Percentiles rank a stretch among this genome's conserved stretches.
phyloP scores from a whole-genome alignment of 2,797 vertebrate species.

The Microctenopoma lineatum region DNA sequence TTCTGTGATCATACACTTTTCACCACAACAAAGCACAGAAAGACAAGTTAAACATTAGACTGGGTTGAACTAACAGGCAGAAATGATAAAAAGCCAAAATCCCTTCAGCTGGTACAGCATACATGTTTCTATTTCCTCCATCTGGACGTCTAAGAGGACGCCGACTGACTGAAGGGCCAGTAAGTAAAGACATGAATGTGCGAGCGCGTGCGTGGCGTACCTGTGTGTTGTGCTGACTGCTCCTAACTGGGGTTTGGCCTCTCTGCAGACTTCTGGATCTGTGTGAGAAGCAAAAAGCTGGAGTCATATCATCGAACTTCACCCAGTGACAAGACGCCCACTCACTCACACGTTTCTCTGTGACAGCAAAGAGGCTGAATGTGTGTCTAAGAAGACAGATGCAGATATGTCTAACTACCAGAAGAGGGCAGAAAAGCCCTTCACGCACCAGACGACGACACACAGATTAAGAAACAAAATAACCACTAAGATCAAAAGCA shows the following conservation, averaged over 20 bases:
- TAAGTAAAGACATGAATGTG: no score
- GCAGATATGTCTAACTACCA: conserved; percentile 34
- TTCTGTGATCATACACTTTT: no score
- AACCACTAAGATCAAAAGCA: conserved; percentile 46
- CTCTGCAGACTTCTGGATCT: conserved; percentile 84
- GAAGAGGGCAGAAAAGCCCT: conserved; percentile 50
- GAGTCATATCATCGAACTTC: not conserved
- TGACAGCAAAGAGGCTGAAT: not conserved
- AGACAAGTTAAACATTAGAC: no score
- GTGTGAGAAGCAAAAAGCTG: conserved; percentile 24
- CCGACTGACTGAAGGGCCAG: no score
- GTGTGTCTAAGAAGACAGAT: conserved; percentile 1
- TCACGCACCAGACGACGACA: conserved; percentile 18
- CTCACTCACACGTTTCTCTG: not conserved
- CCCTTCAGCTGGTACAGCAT: no score
- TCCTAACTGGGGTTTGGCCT: conserved; percentile 82
- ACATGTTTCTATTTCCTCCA: no score
- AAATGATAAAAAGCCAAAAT: no score
- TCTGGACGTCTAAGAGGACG: no score
- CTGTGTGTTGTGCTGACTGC: conserved; percentile 41
- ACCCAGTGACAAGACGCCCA: not conserved
- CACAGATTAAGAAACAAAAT: conserved; percentile 42
- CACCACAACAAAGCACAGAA: no score
- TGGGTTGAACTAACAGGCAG: no score
- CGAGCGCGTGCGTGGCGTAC: conserved; percentile 27